A percentile compares a stretch with the other conserved stretches of the same genome.
phyloP scores from a whole-genome alignment of 2,797 vertebrate genomes.

The Hapalemur alaotrensis region DNA sequence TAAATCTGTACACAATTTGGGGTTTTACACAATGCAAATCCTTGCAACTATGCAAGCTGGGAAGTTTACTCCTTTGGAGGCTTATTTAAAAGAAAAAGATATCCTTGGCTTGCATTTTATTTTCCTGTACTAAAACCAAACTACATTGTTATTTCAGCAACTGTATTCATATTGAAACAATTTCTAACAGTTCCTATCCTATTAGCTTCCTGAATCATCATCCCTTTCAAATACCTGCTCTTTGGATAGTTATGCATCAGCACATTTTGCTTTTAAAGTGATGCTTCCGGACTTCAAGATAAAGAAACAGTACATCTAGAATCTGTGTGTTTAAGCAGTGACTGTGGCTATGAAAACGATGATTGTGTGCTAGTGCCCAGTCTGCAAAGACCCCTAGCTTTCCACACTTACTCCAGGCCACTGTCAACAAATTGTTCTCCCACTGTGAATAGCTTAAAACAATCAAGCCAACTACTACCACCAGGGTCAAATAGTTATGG shows the following conservation, averaged over 20 bases:
- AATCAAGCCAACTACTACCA: not conserved
- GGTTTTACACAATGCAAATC: not conserved
- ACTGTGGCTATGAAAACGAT: not conserved
- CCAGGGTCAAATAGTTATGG: not conserved
- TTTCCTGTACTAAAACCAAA: slow-evolving; percentile 44
- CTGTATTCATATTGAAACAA: not conserved
- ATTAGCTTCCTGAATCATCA: not conserved
- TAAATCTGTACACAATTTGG: not conserved
- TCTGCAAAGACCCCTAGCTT: not conserved
- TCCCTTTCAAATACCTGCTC: not conserved
- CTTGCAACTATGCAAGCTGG: not conserved
- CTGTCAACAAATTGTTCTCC: not conserved
- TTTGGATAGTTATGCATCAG: not conserved
- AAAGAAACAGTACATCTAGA: not conserved
- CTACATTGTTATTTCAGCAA: slow-evolving; percentile 46
- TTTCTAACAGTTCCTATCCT: not conserved
- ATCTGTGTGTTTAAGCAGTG: not conserved
- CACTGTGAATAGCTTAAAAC: not conserved
- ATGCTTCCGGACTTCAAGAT: not conserved
- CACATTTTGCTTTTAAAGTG: not conserved
- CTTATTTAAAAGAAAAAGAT: not conserved
- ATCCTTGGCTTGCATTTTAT: not conserved
- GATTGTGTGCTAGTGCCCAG: not conserved
- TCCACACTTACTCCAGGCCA: not conserved
- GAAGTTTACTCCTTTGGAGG: not conserved